A percentile compares a stretch with the other conserved stretches of the same genome.
Conservation (phyloP, 2,797 vertebrate species). For the Arctocebus calabarensis region DNA sequence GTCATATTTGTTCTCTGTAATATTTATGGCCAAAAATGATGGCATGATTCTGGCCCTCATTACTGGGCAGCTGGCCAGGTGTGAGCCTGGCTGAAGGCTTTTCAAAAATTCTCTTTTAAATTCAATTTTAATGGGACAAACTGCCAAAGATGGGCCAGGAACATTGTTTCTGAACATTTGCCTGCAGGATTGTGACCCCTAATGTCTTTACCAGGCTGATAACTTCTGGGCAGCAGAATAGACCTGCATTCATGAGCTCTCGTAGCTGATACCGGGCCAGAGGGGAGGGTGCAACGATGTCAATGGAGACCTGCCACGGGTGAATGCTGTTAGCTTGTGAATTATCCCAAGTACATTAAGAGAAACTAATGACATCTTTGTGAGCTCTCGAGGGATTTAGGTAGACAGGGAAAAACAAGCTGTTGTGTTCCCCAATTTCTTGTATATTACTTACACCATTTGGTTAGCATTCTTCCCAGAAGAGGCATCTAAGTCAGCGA, state of each 20-base stretch:
- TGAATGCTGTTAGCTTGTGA: conserved; percentile 62
- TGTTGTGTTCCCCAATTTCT: not conserved
- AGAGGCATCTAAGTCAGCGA: not conserved
- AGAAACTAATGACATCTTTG: conserved; percentile 76
- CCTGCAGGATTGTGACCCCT: conserved; percentile 69
- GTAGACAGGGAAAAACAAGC: not conserved
- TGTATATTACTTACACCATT: not conserved
- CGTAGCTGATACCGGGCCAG: conserved; percentile 64
- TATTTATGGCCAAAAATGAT: not conserved
- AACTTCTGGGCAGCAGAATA: conserved; percentile 75
- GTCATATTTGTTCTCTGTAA: not conserved
- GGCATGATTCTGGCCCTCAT: not conserved
- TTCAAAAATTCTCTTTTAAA: conserved; percentile 57
- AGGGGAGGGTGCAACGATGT: conserved; percentile 58
- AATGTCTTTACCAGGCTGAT: conserved; percentile 76
- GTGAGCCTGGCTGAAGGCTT: not conserved
- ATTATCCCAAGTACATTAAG: conserved; percentile 73
- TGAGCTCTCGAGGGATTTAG: conserved; percentile 28
- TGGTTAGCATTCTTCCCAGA: not conserved
- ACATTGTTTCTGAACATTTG: conserved; percentile 69
- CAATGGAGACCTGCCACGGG: conserved; percentile 42
- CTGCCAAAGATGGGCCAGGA: conserved; percentile 1
- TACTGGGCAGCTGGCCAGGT: conserved; percentile 62
- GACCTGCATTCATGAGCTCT: conserved; percentile 63
- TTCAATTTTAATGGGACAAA: conserved; percentile 69